Evolutionary conservation across 2,888 invertebrate genomes (phyloP).

Genomic region (Sinhomidia bicolor): DNA sequence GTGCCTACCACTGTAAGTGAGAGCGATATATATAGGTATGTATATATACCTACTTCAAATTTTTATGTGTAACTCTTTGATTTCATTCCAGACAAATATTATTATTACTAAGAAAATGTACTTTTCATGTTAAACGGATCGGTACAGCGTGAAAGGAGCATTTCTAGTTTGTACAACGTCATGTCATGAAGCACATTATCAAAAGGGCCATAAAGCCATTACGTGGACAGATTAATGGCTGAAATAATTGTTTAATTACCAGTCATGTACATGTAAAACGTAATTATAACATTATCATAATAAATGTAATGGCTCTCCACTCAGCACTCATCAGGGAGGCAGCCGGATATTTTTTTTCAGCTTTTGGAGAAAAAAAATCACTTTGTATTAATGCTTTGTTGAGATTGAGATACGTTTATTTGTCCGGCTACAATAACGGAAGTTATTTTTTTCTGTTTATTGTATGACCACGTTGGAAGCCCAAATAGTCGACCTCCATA

Average conservation of each 20-base stretch:
- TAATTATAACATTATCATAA: background rate
- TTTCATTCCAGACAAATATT: constrained; percentile 21
- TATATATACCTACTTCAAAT: too few species aligned
- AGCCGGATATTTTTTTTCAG: background rate
- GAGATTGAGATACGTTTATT: too few species aligned
- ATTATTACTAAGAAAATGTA: background rate
- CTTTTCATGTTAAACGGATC: constrained; percentile 1
- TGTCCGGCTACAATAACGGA: too few species aligned
- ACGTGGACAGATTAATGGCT: background rate
- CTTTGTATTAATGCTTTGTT: too few species aligned
- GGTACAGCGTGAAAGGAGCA: background rate
- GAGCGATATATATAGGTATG: background rate
- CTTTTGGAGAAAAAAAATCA: too few species aligned
- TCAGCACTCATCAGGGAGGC: background rate
- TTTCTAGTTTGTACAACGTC: background rate
- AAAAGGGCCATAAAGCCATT: constrained; percentile 15
- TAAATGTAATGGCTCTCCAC: background rate
- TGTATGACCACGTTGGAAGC: too few species aligned
- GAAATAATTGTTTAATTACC: constrained; percentile 34
- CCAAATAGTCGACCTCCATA: too few species aligned
- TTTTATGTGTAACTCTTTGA: background rate
- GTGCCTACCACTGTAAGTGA: background rate
- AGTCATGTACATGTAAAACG: background rate
- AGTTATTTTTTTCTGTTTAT: background rate
- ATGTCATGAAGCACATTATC: background rate